A percentile compares a stretch with the other conserved stretches of the same genome.
Evolutionary conservation across 2,888 invertebrate species (phyloP).

Genomic region (Unio delphinus): DNA sequence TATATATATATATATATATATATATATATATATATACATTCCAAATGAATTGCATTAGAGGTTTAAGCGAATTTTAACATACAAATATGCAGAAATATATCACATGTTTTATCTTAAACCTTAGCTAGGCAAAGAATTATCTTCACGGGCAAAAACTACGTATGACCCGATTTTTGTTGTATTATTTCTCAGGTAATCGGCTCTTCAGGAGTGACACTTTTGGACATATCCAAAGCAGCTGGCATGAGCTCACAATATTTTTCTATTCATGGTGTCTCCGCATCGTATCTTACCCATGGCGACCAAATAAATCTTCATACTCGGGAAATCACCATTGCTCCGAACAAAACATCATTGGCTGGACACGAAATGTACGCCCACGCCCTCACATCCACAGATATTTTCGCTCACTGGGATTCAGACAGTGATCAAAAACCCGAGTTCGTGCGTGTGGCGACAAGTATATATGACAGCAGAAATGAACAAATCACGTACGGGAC

Average conservation of each 20-base stretch:
- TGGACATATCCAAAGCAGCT: conserved; percentile 28
- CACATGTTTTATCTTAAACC: no score
- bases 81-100: no score
- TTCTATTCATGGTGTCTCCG: conserved; percentile 31
- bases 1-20: no score
- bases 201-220: conserved; percentile 37
- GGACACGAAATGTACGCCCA: conserved; percentile 42
- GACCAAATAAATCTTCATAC: conserved; percentile 39
- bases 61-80: no score
- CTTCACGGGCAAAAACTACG: no score
- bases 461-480: conserved; percentile 41
- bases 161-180: neutral
- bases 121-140: no score
- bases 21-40: no score
- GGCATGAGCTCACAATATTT: conserved; percentile 18
- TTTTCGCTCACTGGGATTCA: conserved; percentile 35
- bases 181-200: conserved; percentile 44
- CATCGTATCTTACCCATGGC: conserved; percentile 46
- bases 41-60: no score
- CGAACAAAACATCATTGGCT: conserved; percentile 28
- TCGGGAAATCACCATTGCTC: conserved; percentile 31
- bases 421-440: conserved; percentile 34
- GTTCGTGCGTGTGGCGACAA: conserved; percentile 44
- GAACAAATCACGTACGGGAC: conserved; percentile 35
- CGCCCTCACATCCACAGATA: conserved; percentile 38